These are phyloP conservation scores for Piscicola geometra DNA, from an alignment of 2,888 invertebrate genomes.

Conservation along the genomic window DNA sequence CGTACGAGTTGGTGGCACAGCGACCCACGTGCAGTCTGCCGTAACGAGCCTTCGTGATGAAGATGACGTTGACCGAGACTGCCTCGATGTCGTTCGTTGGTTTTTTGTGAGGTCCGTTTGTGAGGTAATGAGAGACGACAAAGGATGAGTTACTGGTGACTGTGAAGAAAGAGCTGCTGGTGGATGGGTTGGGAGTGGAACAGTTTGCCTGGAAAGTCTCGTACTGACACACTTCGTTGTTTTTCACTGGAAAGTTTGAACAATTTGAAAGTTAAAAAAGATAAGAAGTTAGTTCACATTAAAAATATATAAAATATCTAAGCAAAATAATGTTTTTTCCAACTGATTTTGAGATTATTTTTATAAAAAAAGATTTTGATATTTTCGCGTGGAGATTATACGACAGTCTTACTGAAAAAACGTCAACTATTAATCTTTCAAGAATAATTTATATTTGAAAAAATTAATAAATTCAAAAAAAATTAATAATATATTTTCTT, in stretches of 20 bases:
- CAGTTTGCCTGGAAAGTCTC: slow-evolving; percentile 40
- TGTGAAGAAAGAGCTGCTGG: not conserved
- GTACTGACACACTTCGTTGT: slow-evolving; percentile 38
- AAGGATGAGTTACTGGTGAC: not conserved
- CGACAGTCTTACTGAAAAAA: no score
- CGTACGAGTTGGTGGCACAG: slow-evolving; percentile 41
- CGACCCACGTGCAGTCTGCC: slow-evolving; percentile 40
- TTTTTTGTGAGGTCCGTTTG: slow-evolving; percentile 7
- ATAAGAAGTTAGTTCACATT: no score
- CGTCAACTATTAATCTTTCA: no score
- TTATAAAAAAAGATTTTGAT: no score
- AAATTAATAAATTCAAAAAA: no score
- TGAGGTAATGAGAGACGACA: not conserved
- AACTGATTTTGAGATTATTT: no score
- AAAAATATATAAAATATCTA: no score
- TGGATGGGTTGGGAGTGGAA: not conserved
- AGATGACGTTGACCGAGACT: slow-evolving; percentile 36
- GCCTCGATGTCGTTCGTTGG: not conserved
- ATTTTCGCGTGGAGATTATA: no score
- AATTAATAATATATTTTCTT: not conserved
- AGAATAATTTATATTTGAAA: no score
- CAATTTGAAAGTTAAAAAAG: no score
- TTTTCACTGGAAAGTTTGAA: no score
- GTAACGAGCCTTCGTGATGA: slow-evolving; percentile 38
- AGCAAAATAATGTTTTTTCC: no score